Evolutionary conservation across 2,113 vertebrate genomes (phyloP).

Genomic region (Erythrocercus mccallii): DNA sequence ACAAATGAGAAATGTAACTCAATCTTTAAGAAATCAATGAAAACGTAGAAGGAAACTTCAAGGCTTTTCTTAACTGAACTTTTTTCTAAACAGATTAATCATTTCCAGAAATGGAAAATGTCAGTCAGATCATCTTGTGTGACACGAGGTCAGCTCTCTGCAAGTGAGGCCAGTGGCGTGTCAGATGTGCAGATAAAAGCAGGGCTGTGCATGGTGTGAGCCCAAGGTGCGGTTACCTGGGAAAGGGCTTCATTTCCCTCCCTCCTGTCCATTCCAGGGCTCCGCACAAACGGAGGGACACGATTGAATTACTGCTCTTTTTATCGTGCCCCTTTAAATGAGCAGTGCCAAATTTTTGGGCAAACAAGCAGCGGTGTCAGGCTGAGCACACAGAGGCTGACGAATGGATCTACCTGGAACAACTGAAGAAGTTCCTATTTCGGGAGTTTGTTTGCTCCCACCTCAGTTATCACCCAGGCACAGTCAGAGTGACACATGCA

Average conservation of each 20-base stretch:
- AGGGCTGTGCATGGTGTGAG: background rate
- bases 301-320: background rate
- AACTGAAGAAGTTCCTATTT: background rate
- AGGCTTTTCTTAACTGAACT: constrained; percentile 36
- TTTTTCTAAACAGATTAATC: constrained; percentile 67
- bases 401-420: background rate
- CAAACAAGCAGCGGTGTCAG: background rate
- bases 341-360: background rate
- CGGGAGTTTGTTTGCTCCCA: background rate
- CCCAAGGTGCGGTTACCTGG: constrained; percentile 6
- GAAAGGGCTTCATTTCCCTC: background rate
- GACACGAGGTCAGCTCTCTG: constrained; percentile 32
- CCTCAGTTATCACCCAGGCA: background rate
- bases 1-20: constrained; percentile 1
- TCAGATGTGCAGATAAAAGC: constrained; percentile 41
- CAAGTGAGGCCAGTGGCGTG: background rate
- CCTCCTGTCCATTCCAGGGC: background rate
- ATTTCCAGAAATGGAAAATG: constrained; percentile 63
- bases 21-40: constrained; percentile 24
- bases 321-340: background rate
- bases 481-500: background rate
- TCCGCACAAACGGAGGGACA: background rate
- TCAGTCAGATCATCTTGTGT: background rate
- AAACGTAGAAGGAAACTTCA: background rate
- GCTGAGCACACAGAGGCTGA: background rate